phyloP scores from a whole-genome alignment of 2,888 invertebrate genomes.

The Gasteruption jaculator region DNA sequence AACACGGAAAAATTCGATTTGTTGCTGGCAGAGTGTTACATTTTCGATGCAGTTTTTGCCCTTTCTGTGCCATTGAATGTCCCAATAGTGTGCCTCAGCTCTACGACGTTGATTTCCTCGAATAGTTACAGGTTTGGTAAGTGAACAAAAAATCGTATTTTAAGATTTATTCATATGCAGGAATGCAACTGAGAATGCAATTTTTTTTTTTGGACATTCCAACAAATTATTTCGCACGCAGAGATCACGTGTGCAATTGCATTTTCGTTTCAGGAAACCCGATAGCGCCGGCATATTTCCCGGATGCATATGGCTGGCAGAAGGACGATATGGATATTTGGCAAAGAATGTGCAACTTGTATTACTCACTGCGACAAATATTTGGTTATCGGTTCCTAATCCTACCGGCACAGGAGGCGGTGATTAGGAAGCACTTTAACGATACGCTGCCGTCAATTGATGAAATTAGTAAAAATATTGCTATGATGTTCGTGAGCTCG shows the following conservation, averaged over 20 bases:
- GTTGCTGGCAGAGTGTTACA: slow-evolving; percentile 11
- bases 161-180: background rate
- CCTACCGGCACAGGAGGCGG: slow-evolving; percentile 16
- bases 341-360: slow-evolving; percentile 9
- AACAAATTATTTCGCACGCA: background rate
- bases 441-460: slow-evolving; percentile 17
- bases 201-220: too few relatives aligned
- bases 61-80: slow-evolving; percentile 12
- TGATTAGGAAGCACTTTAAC: slow-evolving; percentile 25
- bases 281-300: background rate
- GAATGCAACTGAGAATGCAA: too few relatives aligned
- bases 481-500: slow-evolving; percentile 51
- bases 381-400: background rate
- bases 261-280: slow-evolving; percentile 11
- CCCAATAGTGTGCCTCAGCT: slow-evolving; percentile 9
- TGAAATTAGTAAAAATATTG: slow-evolving; percentile 32
- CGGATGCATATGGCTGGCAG: background rate
- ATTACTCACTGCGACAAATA: background rate
- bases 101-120: accelerated
- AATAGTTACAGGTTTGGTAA: slow-evolving; percentile 3
- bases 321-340: slow-evolving; percentile 6
- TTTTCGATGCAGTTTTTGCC: slow-evolving; percentile 11
- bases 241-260: background rate
- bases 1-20: slow-evolving; percentile 16
- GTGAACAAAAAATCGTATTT: background rate